Evolutionary conservation across 2,797 vertebrate species (phyloP).

Genomic region (Oreochromis mossambicus): DNA sequence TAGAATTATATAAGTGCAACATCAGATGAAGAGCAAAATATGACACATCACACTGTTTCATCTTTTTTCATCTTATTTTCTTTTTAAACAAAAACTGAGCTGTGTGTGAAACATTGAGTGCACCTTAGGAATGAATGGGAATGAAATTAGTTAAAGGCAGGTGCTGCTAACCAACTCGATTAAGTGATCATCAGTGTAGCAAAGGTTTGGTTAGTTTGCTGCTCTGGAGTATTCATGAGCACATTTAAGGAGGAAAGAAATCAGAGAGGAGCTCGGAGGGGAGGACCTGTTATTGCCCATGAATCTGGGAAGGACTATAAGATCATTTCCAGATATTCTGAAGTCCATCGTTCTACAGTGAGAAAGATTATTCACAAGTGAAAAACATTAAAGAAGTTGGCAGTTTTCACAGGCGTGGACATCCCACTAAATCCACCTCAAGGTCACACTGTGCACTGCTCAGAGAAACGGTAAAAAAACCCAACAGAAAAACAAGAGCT

Average conservation of each 20-base stretch:
- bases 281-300: background rate
- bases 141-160: background rate
- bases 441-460: background rate
- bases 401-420: fast-evolving
- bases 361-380: background rate
- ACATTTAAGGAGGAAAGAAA: background rate
- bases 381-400: background rate
- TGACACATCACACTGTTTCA: background rate
- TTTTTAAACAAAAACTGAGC: background rate
- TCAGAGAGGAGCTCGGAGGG: background rate
- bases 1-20: background rate
- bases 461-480: background rate
- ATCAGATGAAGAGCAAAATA: background rate
- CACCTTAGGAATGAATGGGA: background rate
- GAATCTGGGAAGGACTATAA: background rate
- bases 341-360: background rate
- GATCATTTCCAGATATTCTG: background rate
- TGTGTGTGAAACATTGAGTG: background rate
- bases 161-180: background rate
- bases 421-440: background rate
- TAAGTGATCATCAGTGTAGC: background rate
- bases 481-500: background rate
- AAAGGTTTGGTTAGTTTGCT: background rate
- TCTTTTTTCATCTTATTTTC: background rate
- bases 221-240: background rate